Percentiles rank a stretch among this genome's conserved stretches.
Conservation (phyloP, 2,113 vertebrate species). For the Hippocampus comes region DNA sequence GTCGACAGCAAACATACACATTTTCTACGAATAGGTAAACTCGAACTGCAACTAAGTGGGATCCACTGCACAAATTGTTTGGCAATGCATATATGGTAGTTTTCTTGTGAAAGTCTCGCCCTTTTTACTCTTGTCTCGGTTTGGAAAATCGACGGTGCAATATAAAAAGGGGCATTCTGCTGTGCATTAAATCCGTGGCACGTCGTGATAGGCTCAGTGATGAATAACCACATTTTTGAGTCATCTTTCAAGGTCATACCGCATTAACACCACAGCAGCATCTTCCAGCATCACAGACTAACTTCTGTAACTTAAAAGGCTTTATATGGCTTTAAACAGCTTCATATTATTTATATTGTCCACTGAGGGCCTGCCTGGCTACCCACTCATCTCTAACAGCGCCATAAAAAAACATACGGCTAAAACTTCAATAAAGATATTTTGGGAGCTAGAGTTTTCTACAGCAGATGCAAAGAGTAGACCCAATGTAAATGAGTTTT, state of each 20-base stretch:
- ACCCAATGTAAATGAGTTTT: not conserved
- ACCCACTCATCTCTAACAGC: not conserved
- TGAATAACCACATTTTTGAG: not conserved
- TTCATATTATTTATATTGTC: not conserved
- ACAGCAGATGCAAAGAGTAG: not conserved
- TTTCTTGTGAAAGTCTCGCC: not conserved
- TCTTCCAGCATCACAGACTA: not conserved
- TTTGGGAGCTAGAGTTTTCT: not conserved
- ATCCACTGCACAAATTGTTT: too few relatives aligned
- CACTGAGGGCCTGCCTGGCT: not conserved
- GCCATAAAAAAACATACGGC: not conserved
- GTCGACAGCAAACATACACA: too few relatives aligned
- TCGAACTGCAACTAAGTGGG: too few relatives aligned
- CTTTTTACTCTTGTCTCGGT: not conserved
- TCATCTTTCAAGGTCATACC: not conserved
- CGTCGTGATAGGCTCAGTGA: not conserved
- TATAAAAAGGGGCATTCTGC: not conserved
- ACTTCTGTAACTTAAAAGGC: not conserved
- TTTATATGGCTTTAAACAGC: not conserved
- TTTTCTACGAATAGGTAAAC: too few relatives aligned
- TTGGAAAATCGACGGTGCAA: not conserved
- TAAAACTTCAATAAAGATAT: not conserved
- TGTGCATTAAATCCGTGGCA: not conserved
- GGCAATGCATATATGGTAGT: not conserved
- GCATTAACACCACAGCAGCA: not conserved